A percentile compares a stretch with the other conserved stretches of the same genome.
Evolutionary conservation across 64 coral and sea anemone genomes (phyloP).

Genomic region (Montipora sp.): DNA sequence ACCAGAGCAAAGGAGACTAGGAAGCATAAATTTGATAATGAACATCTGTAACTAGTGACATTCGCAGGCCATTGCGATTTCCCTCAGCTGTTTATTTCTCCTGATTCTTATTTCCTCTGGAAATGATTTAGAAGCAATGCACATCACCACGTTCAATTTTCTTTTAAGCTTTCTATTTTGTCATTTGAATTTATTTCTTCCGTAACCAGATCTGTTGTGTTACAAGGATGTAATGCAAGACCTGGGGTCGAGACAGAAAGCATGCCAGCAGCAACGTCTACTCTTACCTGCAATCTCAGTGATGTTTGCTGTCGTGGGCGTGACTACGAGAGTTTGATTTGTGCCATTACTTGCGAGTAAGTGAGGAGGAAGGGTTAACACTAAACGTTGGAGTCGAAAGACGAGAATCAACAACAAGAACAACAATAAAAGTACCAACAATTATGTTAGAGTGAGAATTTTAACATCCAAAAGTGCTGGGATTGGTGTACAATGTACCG

Average conservation of each 20-base stretch:
- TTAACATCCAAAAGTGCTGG: no score
- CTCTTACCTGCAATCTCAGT: conserved; percentile 33
- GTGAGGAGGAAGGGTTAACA: conserved; percentile 24
- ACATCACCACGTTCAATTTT: no score
- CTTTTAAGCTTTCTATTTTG: no score
- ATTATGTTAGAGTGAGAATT: background rate
- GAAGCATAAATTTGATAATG: no score
- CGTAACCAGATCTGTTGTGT: background rate
- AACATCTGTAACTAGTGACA: no score
- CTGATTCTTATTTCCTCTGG: no score
- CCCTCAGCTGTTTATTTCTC: no score
- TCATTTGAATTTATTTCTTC: background rate
- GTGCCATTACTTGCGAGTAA: background rate
- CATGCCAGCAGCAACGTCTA: background rate
- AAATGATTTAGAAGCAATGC: no score
- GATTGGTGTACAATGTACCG: no score
- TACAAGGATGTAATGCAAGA: background rate
- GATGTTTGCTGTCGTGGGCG: conserved; percentile 22
- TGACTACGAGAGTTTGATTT: background rate
- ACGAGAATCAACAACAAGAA: background rate
- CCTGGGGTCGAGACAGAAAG: background rate
- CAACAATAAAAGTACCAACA: background rate
- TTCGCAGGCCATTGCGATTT: no score
- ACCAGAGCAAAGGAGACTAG: no score
- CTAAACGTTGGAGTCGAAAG: background rate